These are phyloP conservation scores for Drosophila bocqueti DNA, from an alignment of 1,140 invertebrate species.

Conservation along the genomic window DNA sequence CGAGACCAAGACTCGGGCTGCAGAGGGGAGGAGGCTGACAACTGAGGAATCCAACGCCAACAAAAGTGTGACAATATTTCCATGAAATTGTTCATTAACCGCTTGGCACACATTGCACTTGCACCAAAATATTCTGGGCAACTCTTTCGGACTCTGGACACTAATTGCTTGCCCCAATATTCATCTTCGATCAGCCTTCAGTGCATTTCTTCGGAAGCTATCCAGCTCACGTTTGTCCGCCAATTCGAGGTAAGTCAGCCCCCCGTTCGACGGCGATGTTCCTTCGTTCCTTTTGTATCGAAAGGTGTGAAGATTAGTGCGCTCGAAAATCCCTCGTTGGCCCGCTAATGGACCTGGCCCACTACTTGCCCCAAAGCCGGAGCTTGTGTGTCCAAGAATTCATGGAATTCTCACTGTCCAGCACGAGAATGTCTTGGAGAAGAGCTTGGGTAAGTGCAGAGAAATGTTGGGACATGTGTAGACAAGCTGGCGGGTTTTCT, in stretches of 20 bases:
- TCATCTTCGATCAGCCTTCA: slow-evolving; percentile 23
- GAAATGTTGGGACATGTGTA: slow-evolving; percentile 46
- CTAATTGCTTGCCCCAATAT: slow-evolving; percentile 75
- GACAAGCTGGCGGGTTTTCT: slow-evolving; percentile 57
- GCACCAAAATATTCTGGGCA: slow-evolving; percentile 58
- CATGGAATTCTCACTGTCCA: slow-evolving; percentile 53
- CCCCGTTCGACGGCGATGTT: neutral
- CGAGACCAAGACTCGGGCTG: slow-evolving; percentile 1
- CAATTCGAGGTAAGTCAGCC: slow-evolving; percentile 71
- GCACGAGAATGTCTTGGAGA: slow-evolving; percentile 13
- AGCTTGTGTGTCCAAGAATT: slow-evolving; percentile 61
- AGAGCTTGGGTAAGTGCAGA: slow-evolving; percentile 38
- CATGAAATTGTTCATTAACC: slow-evolving; percentile 84
- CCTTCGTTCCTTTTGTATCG: slow-evolving; percentile 40
- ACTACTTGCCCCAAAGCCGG: slow-evolving; percentile 15
- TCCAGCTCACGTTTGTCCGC: slow-evolving; percentile 66
- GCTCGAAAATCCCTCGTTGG: slow-evolving; percentile 49
- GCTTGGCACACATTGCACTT: slow-evolving; percentile 81
- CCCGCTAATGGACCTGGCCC: slow-evolving; percentile 56
- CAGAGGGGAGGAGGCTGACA: neutral
- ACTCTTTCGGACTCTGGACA: slow-evolving; percentile 42
- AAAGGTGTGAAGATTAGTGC: slow-evolving; percentile 81
- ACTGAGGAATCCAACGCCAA: slow-evolving; percentile 79
- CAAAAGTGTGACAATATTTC: slow-evolving; percentile 84
- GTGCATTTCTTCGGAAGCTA: slow-evolving; percentile 79